phyloP scores from a whole-genome alignment of 2,888 invertebrate species.

The Xestia ashworthii region DNA sequence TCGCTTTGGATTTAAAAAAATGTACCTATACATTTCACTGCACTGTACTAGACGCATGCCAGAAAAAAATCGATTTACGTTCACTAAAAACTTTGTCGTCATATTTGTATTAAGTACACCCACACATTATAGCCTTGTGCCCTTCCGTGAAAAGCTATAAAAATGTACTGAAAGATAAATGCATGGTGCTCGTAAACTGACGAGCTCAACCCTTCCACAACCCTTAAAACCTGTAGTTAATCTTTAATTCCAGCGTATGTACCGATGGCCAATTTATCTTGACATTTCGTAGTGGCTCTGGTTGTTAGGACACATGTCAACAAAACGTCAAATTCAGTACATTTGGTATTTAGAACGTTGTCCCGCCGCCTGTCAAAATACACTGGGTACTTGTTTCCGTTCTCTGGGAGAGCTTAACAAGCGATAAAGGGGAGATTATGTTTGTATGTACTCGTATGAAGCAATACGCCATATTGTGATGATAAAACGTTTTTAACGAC shows the following conservation, averaged over 20 bases:
- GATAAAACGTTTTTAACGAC: conserved; percentile 31
- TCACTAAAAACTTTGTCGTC: not conserved
- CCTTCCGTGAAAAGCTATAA: conserved; percentile 47
- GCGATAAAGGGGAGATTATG: conserved; percentile 1
- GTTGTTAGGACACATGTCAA: conserved; percentile 8
- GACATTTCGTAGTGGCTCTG: not conserved
- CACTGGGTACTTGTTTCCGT: not conserved
- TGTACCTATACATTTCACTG: not conserved
- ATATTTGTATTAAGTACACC: conserved; percentile 5
- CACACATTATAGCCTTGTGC: not conserved
- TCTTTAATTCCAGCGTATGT: conserved; percentile 39
- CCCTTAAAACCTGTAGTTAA: conserved; percentile 48
- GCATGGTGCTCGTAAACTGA: conserved; percentile 45
- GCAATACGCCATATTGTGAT: conserved; percentile 10
- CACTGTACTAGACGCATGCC: too few relatives aligned
- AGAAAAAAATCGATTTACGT: not conserved
- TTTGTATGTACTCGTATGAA: not conserved
- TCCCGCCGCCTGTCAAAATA: not conserved
- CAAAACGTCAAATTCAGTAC: not conserved
- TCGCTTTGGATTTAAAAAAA: not conserved
- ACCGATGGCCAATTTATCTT: conserved; percentile 15
- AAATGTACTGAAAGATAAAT: conserved; percentile 51
- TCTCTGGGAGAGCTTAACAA: conserved; percentile 9
- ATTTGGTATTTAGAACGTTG: not conserved
- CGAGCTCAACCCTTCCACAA: conserved; percentile 43